Base-by-base conservation (phyloP, 2,113 vertebrate genomes). In the Sialia sialis region DNA sequence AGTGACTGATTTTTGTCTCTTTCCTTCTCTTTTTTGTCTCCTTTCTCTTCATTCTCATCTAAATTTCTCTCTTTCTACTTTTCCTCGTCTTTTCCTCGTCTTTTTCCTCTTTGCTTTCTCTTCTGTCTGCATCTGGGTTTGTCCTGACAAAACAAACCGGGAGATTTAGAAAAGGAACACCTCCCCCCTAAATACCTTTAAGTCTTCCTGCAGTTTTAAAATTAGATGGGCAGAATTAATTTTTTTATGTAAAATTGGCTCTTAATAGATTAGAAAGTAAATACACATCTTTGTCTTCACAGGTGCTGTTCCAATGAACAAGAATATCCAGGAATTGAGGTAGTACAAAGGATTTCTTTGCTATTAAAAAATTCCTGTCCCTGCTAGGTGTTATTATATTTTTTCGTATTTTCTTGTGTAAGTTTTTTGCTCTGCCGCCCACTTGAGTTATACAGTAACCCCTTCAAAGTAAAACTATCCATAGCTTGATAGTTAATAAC, bases 11-110 rank as follows among this genome's bases (percentile, higher is more conserved):
- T n/a, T 34, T 11, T 29, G 12, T 14, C 29, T 10, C 1, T 25
- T 44, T 43, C 9, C 3, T 20, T 4, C n/a, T 14, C 23, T 11
- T 25, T 34, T 13, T 25, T 21, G 11, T 18, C 34, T 16, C 13
- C 20, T n/a, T 30, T 29, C 23, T 6, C 7, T 4, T 36, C 10
- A 14, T 36, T 41, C 18, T 22, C 15, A 18, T 13, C 6, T 19
- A 4, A 13, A 21, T 30, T 34, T 26, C 5, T n/a, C 5, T 12
- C 5, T 8, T 16, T 52, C 3, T 51, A 3, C 1, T 12, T 29
- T 30, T 14, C 11, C 11, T 39, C 38, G 9, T 39, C 38, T 39
- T 39, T 39, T 39, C 11, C 11, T 39, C 38, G 11, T 39, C 38
- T 39, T 18, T 22, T 12, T 13, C 12, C 13, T 32, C 14, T 22